Percentiles rank a stretch among this genome's conserved stretches.
phyloP scores from a whole-genome alignment of 2,888 invertebrate species.

The Chaetogeoica ovagalla region DNA sequence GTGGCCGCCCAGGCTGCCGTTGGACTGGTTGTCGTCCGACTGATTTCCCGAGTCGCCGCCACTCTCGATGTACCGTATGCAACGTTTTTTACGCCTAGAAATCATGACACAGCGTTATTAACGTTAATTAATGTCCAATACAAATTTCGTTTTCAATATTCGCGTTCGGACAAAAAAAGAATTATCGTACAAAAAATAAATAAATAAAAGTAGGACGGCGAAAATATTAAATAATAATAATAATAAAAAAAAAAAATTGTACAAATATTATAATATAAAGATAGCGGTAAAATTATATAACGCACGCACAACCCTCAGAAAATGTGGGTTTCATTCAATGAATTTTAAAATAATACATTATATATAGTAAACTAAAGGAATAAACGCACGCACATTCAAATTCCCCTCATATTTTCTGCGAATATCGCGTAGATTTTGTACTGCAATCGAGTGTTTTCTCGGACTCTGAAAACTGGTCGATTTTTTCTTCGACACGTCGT shows the following conservation, averaged over 20 bases:
- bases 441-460: too few relatives aligned
- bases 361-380: neutral
- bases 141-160: too few relatives aligned
- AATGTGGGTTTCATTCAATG: conserved; percentile 39
- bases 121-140: neutral
- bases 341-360: neutral
- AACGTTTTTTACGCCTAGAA: conserved; percentile 94
- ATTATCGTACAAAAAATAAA: neutral
- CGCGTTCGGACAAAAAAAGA: neutral
- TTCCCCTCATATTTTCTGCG: conserved; percentile 12
- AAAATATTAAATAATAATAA: neutral
- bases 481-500: too few relatives aligned
- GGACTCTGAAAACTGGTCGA: too few relatives aligned
- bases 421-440: too few relatives aligned
- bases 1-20: conserved; percentile 75
- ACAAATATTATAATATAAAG: neutral
- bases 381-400: conserved; percentile 16
- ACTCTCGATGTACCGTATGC: conserved; percentile 91
- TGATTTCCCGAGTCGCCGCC: conserved; percentile 69
- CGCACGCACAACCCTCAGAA: conserved; percentile 39
- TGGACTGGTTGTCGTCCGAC: conserved; percentile 75
- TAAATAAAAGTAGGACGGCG: neutral
- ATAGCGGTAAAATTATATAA: conserved; percentile 7
- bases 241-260: too few relatives aligned
- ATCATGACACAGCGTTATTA: neutral